Conservation (phyloP, 2,797 vertebrate genomes). For the Enoplosus armatus region DNA sequence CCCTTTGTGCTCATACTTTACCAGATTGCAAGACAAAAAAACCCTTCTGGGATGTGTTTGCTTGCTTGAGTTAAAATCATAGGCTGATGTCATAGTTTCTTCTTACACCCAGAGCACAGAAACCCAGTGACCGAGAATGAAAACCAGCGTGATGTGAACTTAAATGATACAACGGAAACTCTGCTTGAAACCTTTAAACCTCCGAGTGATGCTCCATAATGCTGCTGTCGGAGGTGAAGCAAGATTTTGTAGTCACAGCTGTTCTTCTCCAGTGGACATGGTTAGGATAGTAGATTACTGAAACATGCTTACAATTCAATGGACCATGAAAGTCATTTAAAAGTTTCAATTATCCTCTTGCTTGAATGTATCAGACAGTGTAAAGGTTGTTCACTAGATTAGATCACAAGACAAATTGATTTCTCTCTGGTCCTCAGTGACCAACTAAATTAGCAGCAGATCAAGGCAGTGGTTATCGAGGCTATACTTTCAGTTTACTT, state of each 20-base stretch:
- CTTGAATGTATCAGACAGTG: background rate
- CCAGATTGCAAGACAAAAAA: slow-evolving; percentile 22
- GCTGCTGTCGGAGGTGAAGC: slow-evolving; percentile 22
- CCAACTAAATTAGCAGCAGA: slow-evolving; percentile 5
- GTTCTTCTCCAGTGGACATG: background rate
- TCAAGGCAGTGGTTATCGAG: background rate
- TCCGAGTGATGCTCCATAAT: slow-evolving; percentile 18
- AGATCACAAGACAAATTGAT: background rate
- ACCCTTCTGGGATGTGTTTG: slow-evolving; percentile 38
- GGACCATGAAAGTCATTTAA: background rate
- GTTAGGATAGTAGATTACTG: background rate
- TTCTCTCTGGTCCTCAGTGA: background rate
- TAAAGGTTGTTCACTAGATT: background rate
- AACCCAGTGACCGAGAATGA: slow-evolving; percentile 59
- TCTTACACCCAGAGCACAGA: slow-evolving; percentile 55
- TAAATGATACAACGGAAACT: slow-evolving; percentile 73
- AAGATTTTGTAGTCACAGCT: background rate
- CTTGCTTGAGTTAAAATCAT: slow-evolving; percentile 68
- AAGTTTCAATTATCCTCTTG: background rate
- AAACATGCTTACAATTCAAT: slow-evolving; percentile 7
- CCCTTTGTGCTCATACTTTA: slow-evolving; percentile 53
- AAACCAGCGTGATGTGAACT: slow-evolving; percentile 59
- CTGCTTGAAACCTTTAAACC: slow-evolving; percentile 57
- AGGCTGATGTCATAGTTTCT: slow-evolving; percentile 77
- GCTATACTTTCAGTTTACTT: background rate